Base-by-base conservation (phyloP, 2,888 invertebrate genomes). In the Hyppa rectilinea region DNA sequence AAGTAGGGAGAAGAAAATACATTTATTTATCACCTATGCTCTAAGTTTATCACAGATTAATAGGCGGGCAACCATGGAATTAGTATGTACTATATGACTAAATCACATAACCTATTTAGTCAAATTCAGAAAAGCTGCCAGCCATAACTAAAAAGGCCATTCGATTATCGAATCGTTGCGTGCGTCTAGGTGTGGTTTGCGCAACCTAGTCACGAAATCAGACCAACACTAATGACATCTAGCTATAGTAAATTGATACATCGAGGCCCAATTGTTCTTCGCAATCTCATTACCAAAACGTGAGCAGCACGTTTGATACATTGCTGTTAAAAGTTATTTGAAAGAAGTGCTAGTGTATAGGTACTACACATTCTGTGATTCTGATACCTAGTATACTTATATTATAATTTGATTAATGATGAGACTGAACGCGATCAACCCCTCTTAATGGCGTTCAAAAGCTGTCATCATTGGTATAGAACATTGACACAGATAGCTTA, bases 141-240 rank as follows among this genome's bases (percentile, higher is more conserved):
- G 40, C 52, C 23, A 58, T 56, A 66, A 36, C 53, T 70, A 65
- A 62, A 76, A 71, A 43, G 50, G 67, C 58, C 29, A 80, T 75
- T 75, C 52, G 61, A 77, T 76, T 71, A 79, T 78, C 74, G 77
- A 78, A 80, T 74, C 67, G 65, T 79, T 75, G 77, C 78, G 85
- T 80, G 78, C 52, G 47, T 20, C 34, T 66, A 69, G 82, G 84
- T 69, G 83, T 45, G 83, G 61, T 58, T 72, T 50, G 70, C 80
- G 56, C 73, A 72, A 67, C 50, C 58, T 53, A 20, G 55, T 55
- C 71, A 76, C 67, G 71, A 63, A 74, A 76, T 74, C 66, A 58
- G 69, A 66, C 52, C 36, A 52, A 70, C 64, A 64, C 20, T 58
- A 72, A 62, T 61, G 53, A 49, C 55, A 75, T 55, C 26, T 29